Evolutionary conservation across 2,113 vertebrate species (phyloP), one percentile per base, ranked within the genome.

Genomic region (Athene noctua): DNA sequence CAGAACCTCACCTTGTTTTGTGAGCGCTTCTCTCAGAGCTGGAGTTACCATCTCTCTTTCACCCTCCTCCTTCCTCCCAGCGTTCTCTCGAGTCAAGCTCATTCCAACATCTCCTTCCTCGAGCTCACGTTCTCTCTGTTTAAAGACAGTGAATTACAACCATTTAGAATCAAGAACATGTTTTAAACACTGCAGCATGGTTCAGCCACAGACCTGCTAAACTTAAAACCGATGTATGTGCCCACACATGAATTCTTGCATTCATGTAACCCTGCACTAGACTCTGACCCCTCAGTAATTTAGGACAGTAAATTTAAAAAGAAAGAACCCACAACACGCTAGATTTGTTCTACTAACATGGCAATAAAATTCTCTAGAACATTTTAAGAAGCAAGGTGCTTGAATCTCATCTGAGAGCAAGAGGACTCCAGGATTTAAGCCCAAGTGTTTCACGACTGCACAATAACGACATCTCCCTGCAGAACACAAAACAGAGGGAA

Each of bases 41-140:
- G 99, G 98, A 1, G 99, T 99, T 80, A 99, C 99, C 99, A 99
- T 99, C 90, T 99, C 99, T 93, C 99, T 97, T 58, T 98, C 99
- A 25, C 72, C 88, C 58, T 94, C 96, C 55, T 97, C 98, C 19
- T 66, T 97, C 90, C 80, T 98, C 91, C 92, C 90, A 66, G 90
- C 15, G 1, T 87, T 97, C 82, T 95, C 54, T 77, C 75, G 94
- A 70, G 97, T 94, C 29, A 96, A 74, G 71, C 94, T 98, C 29
- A 55, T 93, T 96, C 91, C 95, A 71, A 78, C 96, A 38, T 73
- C 59, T 23, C 95, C 90, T 83, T 79, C 96, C 71, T 95, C 26
- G 2, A 89, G 88, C 34, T 97, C 96, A 14, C 17, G 89, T 94
- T 98, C 98, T 92, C 92, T 98, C 99, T 99, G 97, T 26, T 86